Base-by-base conservation (phyloP, 64 coral and sea anemone species). In the Montipora foliosa region DNA sequence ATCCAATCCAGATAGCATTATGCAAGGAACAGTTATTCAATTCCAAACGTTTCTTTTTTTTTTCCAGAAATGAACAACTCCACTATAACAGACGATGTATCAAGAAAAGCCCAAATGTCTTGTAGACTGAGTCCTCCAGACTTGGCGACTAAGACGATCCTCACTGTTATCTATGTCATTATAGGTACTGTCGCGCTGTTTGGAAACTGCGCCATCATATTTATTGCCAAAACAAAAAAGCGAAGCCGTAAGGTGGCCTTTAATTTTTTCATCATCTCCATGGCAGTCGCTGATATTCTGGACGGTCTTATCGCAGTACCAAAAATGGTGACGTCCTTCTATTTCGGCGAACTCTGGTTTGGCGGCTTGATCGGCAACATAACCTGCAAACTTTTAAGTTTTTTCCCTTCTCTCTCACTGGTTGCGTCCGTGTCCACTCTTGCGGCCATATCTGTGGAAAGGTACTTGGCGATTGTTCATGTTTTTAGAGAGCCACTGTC, bases 131-230 rank as follows among this genome's bases (percentile, higher is more conserved):
- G 37, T 67, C 11, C 24, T 19, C 14, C 2, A 67, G 62, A 44
- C 60, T 10, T 2, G 15, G 53, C 79, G 20, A 37, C 87, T 8
- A 75, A 59, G 11, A 49, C 90, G 44, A 55, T 20, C 78, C 89
- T 94, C n/a, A 94, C 93, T 12, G 13, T 62, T 46, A 69, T 75
- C 25, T 94, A 94, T 75, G 79, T 53, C 68, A 20, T 94, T 15
- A 45, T 94, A 55, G 75, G 82, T 20, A 47, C 90, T 53, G 69
- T 94, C 12, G 87, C 79, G 14, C 45, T 74, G 20, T 8, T 90
- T 74, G 93, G 87, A 16, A 94, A 94, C 71, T 94, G 78, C 9
- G 89, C 82, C 19, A 76, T 94, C 5, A 94, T 94, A 52, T 55
- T 83, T 10, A 89, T 94, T 14, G 79, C 89, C 17, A 80, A 78